phyloP scores from a whole-genome alignment of 2,113 vertebrate species.

The Coreoperca whiteheadi region DNA sequence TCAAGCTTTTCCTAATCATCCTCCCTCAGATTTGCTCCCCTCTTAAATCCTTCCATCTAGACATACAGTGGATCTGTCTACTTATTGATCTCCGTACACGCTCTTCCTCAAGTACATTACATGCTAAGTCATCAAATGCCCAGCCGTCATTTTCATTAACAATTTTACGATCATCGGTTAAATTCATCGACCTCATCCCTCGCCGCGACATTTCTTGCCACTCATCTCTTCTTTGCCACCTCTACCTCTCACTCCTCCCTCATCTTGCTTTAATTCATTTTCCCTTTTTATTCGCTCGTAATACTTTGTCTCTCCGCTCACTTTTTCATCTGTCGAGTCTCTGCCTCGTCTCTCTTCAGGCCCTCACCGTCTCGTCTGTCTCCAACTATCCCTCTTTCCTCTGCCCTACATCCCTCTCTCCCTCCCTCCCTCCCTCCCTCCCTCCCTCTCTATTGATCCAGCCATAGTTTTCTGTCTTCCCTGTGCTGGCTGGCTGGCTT shows the following conservation, averaged over 20 bases:
- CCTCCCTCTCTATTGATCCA: conserved; percentile 85
- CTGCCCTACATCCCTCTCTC: conserved; percentile 61
- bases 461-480: conserved; percentile 87
- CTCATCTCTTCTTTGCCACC: conserved; percentile 10
- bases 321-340: conserved; percentile 45
- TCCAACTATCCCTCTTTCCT: conserved; percentile 61
- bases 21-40: background rate
- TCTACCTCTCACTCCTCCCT: conserved; percentile 33
- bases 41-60: background rate
- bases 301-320: conserved; percentile 26
- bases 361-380: conserved; percentile 44
- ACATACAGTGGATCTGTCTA: background rate
- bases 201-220: conserved; percentile 40
- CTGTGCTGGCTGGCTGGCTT: conserved; percentile 86
- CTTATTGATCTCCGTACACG: conserved; percentile 46
- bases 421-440: conserved; percentile 71
- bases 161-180: conserved; percentile 30
- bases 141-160: conserved; percentile 66
- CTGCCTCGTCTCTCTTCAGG: conserved; percentile 32
- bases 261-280: conserved; percentile 55
- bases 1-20: background rate
- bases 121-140: conserved; percentile 56
- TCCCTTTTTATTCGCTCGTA: conserved; percentile 39
- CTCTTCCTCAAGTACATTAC: conserved; percentile 33
- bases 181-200: conserved; percentile 44